These are phyloP conservation scores for Grus americana DNA, from an alignment of 2,113 vertebrate species.

Conservation along the genomic window DNA sequence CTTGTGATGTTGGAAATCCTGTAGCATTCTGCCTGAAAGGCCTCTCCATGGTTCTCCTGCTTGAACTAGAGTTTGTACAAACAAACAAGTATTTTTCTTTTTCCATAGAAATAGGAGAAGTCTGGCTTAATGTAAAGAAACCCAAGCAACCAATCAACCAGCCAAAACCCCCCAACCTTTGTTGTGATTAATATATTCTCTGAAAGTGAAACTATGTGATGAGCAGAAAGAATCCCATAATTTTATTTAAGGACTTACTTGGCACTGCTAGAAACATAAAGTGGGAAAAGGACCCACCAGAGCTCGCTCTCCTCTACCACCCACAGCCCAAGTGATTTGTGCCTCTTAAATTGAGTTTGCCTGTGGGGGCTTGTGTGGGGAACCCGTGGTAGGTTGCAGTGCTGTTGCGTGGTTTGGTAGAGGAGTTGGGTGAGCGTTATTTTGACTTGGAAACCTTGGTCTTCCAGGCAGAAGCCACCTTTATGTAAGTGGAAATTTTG, in stretches of 20 bases:
- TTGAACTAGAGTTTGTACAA: neutral
- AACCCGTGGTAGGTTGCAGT: fast-evolving
- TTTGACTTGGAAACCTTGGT: neutral
- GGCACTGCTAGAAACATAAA: neutral
- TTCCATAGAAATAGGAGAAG: neutral
- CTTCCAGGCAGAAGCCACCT: neutral
- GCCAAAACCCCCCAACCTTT: neutral
- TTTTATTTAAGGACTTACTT: neutral
- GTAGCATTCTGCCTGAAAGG: neutral
- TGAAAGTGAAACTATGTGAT: neutral
- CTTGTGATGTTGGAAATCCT: constrained; percentile 23
- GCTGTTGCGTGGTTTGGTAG: fast-evolving
- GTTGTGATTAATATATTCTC: neutral
- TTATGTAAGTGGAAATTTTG: neutral
- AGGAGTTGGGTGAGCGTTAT: neutral
- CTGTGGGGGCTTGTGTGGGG: neutral
- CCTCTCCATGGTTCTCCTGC: neutral
- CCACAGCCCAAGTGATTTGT: neutral
- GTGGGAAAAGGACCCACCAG: neutral
- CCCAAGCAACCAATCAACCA: neutral
- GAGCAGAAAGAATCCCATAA: neutral
- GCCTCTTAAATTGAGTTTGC: neutral
- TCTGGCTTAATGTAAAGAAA: neutral
- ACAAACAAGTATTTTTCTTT: neutral
- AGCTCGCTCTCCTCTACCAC: neutral